Evolutionary conservation across 2,888 invertebrate species (phyloP), one percentile per base, ranked within the genome.

Genomic region (Cerastoderma edule): DNA sequence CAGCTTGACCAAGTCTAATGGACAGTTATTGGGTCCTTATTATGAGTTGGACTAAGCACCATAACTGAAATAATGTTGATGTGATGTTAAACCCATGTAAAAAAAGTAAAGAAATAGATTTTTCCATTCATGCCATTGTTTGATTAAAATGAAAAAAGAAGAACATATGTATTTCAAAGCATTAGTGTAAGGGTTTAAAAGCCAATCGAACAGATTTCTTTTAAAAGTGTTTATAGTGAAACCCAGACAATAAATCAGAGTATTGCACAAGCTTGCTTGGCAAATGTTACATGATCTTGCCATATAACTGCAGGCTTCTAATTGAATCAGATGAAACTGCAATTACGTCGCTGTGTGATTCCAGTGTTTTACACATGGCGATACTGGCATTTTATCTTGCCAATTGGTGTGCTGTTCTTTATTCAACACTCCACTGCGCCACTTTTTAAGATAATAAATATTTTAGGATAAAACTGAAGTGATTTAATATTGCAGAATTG

Each of bases 311-410:
- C 76, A 80, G 76, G 80, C 67, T 57, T 67, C 80, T 80, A 76
- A 80, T 80, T 80, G 76, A 67, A 73, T 75, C 67, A 73, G 80
- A 80, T 73, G 75, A 80, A 79, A 73, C 53, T 73, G 70, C 67
- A 70, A 70, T 78, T 78, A 74, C 57, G 13, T 28, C 78, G 56
- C 78, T 19, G 68, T 71, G 57, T 74, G 78, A 67, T 35, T 78
- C 67, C 63, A 57, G 30, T 73, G 77, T 78, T 68, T 64, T 66
- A 78, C 73, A 27, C 64, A 64, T 39, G 46, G 64, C 30, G 39
- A 44, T 44, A 64, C 44, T 64, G 44, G 46, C 64, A 39, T 27
- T 64, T 64, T 64, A 64, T 64, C 44, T 64, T 64, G 27, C 64
- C 39, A 64, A 39, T 64, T 28, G 64, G 57, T 32, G 33, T 57